Percentiles rank a stretch among this genome's conserved stretches.
phyloP scores from a whole-genome alignment of 2,888 invertebrate genomes.

The Drosophila pseudotalamancana region DNA sequence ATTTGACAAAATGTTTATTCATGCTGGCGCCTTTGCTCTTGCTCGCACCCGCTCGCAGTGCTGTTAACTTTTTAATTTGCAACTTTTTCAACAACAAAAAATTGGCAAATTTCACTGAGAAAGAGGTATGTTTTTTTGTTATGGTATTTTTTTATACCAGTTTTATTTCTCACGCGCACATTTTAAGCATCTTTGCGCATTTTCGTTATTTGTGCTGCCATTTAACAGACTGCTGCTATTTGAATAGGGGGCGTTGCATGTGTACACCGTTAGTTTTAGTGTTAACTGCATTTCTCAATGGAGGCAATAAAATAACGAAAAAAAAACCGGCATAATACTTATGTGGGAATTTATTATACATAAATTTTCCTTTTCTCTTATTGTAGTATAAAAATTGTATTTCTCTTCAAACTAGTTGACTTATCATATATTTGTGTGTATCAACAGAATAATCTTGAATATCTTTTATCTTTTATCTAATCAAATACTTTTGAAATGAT shows the following conservation, averaged over 20 bases:
- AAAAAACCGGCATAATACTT: too few relatives aligned
- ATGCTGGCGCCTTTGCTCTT: constrained; percentile 43
- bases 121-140: constrained; percentile 24
- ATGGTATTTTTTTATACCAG: constrained; percentile 10
- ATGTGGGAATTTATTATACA: not conserved
- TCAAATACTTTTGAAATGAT: constrained; percentile 5
- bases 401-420: too few relatives aligned
- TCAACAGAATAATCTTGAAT: constrained; percentile 2
- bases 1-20: constrained; percentile 66
- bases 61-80: constrained; percentile 35
- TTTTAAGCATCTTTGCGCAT: constrained; percentile 67
- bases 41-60: constrained; percentile 7
- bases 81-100: constrained; percentile 25
- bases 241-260: constrained; percentile 47
- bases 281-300: constrained; percentile 4
- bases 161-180: constrained; percentile 63
- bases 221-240: constrained; percentile 50
- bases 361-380: not conserved
- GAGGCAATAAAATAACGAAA: not conserved
- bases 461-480: constrained; percentile 13
- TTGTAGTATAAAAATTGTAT: not conserved
- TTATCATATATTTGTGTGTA: not conserved
- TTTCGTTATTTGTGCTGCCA: constrained; percentile 46
- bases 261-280: constrained; percentile 33
- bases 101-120: constrained; percentile 50